Conservation (phyloP, 2,888 invertebrate species). For the Chrysomela aeneicollis region DNA sequence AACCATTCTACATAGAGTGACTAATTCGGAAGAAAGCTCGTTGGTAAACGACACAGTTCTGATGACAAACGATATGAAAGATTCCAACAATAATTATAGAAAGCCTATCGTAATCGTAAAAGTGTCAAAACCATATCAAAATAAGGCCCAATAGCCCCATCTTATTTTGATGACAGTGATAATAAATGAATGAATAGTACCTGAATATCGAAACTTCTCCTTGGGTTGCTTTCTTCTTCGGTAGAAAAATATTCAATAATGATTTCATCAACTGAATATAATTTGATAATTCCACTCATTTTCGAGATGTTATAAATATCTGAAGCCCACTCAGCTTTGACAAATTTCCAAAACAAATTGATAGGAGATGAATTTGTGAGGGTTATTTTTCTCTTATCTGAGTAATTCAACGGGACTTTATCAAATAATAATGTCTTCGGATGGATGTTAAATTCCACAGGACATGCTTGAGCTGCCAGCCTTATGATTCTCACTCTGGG, state of each 20-base stretch:
- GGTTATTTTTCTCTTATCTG: constrained; percentile 55
- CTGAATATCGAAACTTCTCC: constrained; percentile 61
- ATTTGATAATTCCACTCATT: constrained; percentile 60
- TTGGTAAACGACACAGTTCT: too few relatives aligned
- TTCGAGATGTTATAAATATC: constrained; percentile 62
- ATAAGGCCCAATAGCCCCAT: too few relatives aligned
- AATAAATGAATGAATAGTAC: too few relatives aligned
- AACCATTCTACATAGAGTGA: too few relatives aligned
- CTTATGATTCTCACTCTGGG: constrained; percentile 44
- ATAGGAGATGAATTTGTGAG: constrained; percentile 67
- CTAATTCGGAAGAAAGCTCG: too few relatives aligned
- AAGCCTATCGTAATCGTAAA: too few relatives aligned
- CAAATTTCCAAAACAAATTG: constrained; percentile 66
- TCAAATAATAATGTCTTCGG: constrained; percentile 63
- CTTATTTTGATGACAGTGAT: too few relatives aligned
- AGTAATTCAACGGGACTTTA: constrained; percentile 38
- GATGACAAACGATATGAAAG: too few relatives aligned
- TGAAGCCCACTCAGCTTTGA: constrained; percentile 58
- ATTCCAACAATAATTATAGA: too few relatives aligned
- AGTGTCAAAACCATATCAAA: too few relatives aligned
- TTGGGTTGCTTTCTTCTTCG: constrained; percentile 55
- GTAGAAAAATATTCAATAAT: constrained; percentile 64
- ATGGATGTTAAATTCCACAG: constrained; percentile 62
- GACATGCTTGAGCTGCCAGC: constrained; percentile 64
- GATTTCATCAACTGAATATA: constrained; percentile 63